phyloP scores from a whole-genome alignment of 1,140 invertebrate species.

The Musca vetustissima region DNA sequence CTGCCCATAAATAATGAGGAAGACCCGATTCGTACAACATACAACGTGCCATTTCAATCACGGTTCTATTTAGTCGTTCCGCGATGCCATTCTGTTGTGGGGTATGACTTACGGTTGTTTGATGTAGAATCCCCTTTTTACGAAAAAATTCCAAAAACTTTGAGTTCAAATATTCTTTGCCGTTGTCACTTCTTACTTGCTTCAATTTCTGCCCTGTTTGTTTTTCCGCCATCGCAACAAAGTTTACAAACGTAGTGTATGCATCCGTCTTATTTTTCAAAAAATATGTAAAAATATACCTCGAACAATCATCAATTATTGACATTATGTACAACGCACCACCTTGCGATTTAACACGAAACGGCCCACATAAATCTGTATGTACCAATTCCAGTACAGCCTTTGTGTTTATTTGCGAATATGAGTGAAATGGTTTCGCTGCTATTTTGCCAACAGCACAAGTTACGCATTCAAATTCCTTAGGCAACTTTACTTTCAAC shows the following conservation, averaged over 20 bases:
- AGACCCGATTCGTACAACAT: constrained; percentile 47
- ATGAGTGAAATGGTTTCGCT: background rate
- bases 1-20: constrained; percentile 52
- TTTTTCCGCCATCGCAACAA: constrained; percentile 35
- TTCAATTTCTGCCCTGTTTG: constrained; percentile 14
- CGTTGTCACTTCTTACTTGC: constrained; percentile 30
- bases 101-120: constrained; percentile 39
- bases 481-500: constrained; percentile 5
- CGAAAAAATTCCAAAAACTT: constrained; percentile 16
- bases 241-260: background rate
- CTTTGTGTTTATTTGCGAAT: background rate
- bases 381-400: no score
- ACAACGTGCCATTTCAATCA: constrained; percentile 26
- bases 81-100: constrained; percentile 42
- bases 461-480: constrained; percentile 4
- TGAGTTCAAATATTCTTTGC: constrained; percentile 20
- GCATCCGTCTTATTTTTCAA: constrained; percentile 49
- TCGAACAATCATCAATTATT: background rate
- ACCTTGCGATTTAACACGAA: background rate
- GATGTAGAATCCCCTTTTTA: constrained; percentile 33
- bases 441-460: constrained; percentile 11
- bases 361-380: no score
- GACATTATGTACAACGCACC: background rate
- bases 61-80: constrained; percentile 49
- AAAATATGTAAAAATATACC: constrained; percentile 39